Conservation (phyloP, 2,113 vertebrate species). For the Piliocolobus tephrosceles region DNA sequence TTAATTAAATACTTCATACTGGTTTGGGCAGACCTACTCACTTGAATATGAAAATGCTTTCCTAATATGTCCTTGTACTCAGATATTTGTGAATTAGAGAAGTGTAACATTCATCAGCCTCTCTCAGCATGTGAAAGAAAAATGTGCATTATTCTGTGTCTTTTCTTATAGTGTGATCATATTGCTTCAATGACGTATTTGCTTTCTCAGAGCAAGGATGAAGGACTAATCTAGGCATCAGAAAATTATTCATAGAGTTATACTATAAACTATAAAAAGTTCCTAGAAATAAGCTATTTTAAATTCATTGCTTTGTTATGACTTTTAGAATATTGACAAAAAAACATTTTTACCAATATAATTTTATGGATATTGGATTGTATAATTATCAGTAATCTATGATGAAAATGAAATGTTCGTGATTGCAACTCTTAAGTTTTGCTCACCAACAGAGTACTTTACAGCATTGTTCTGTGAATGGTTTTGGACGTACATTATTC, state of each 20-base stretch:
- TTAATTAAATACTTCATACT: not conserved
- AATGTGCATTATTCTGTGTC: not conserved
- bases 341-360: conserved; percentile 22
- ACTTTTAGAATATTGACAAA: not conserved
- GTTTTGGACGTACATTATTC: conserved; percentile 85
- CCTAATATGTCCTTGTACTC: not conserved
- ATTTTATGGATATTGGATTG: conserved; percentile 8
- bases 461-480: conserved; percentile 85
- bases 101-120: not conserved
- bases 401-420: not conserved
- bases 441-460: conserved; percentile 76
- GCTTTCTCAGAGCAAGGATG: conserved; percentile 15
- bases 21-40: not conserved
- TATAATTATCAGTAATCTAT: not conserved
- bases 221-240: not conserved
- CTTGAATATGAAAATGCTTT: not conserved
- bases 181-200: not conserved
- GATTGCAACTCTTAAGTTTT: conserved; percentile 61
- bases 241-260: conserved; percentile 16
- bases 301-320: conserved; percentile 10
- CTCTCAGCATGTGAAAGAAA: not conserved
- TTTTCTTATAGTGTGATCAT: not conserved
- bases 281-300: not conserved
- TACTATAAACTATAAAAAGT: not conserved
- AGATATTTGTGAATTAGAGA: conserved; percentile 7